phyloP scores from a whole-genome alignment of 2,113 vertebrate genomes.

The Callaeas wilsoni region DNA sequence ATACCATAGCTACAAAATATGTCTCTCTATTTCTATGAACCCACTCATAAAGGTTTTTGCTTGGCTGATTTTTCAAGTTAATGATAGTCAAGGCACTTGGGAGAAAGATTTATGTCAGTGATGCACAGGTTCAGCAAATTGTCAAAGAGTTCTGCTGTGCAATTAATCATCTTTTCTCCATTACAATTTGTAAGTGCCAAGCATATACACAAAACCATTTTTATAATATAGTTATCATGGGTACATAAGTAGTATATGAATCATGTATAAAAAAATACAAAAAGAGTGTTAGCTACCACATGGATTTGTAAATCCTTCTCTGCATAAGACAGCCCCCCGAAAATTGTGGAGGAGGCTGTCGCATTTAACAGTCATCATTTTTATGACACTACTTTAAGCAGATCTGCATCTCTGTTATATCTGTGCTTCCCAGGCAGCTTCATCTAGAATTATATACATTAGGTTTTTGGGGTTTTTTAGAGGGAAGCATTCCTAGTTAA shows the following conservation, averaged over 20 bases:
- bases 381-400: not conserved
- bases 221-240: slow-evolving; percentile 18
- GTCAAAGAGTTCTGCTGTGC: slow-evolving; percentile 36
- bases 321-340: not conserved
- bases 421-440: not conserved
- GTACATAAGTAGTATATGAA: not conserved
- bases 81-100: slow-evolving; percentile 66
- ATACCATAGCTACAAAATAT: slow-evolving; percentile 11
- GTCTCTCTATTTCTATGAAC: slow-evolving; percentile 50
- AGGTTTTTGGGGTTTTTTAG: not conserved
- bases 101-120: slow-evolving; percentile 66
- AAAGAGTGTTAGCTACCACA: not conserved
- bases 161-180: slow-evolving; percentile 54
- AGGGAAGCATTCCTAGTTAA: not conserved
- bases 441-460: not conserved
- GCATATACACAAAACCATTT: not conserved
- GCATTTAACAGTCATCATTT: not conserved
- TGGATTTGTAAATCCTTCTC: not conserved
- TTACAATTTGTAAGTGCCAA: slow-evolving; percentile 24
- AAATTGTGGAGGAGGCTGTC: not conserved
- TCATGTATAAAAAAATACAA: not conserved
- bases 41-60: slow-evolving; percentile 46
- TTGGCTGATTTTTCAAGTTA: slow-evolving; percentile 70
- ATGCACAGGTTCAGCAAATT: slow-evolving; percentile 60
- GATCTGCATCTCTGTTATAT: not conserved